Percentiles rank a stretch among this genome's conserved stretches.
Evolutionary conservation across 2,113 vertebrate genomes (phyloP).

Genomic region (Cynoglossus semilaevis): DNA sequence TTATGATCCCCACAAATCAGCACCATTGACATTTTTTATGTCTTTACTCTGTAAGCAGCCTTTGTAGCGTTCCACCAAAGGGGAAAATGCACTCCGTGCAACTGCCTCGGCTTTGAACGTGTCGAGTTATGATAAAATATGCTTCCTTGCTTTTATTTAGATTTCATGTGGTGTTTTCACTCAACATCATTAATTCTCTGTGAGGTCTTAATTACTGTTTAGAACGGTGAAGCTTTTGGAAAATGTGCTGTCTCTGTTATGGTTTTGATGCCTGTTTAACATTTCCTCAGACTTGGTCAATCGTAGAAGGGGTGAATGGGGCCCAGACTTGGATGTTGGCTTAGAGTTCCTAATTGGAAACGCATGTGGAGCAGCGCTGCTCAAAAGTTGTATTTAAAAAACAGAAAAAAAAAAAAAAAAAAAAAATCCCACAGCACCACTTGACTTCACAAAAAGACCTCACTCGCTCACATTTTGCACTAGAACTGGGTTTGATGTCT

Average conservation of each 20-base stretch:
- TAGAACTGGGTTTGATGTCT: conserved; percentile 69
- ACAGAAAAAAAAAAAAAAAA: conserved; percentile 25
- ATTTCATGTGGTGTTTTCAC: conserved; percentile 33
- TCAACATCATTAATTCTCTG: conserved; percentile 48
- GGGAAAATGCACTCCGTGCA: conserved; percentile 48
- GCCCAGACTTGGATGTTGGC: conserved; percentile 59
- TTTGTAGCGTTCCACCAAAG: conserved; percentile 38
- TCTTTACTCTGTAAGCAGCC: conserved; percentile 44
- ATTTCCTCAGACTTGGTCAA: conserved; percentile 70
- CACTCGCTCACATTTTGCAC: conserved; percentile 66
- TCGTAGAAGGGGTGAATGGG: conserved; percentile 67
- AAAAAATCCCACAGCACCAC: conserved; percentile 65
- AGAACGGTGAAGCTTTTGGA: conserved; percentile 58
- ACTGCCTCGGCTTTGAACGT: conserved; percentile 37
- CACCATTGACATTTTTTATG: conserved; percentile 52
- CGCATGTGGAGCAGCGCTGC: conserved; percentile 67
- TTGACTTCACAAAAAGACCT: conserved; percentile 64
- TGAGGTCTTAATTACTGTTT: conserved; percentile 66
- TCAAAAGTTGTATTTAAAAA: conserved; percentile 65
- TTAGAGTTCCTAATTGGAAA: conserved; percentile 73
- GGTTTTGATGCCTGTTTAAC: conserved; percentile 72
- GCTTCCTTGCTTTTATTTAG: conserved; percentile 48
- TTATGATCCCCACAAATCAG: conserved; percentile 64
- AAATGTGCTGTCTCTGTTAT: conserved; percentile 59
- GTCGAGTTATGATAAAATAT: conserved; percentile 53